Percentiles rank a stretch among this genome's conserved stretches.
Conservation (phyloP, 1,140 invertebrate genomes). For the Camponotus floridanus region DNA sequence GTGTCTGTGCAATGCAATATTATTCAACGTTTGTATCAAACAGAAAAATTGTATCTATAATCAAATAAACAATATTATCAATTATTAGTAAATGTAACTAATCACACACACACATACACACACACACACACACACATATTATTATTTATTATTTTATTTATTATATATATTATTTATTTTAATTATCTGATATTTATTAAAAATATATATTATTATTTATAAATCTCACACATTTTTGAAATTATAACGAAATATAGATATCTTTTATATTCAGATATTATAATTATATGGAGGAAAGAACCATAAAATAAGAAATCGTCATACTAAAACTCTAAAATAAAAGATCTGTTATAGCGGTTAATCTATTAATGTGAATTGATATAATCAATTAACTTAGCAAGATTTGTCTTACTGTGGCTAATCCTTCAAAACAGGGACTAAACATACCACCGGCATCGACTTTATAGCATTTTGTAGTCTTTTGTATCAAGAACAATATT, state of each 20-base stretch:
- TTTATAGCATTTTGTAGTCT: conserved; percentile 36
- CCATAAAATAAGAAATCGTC: conserved; percentile 16
- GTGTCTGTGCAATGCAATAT: no score
- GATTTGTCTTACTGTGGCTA: conserved; percentile 22
- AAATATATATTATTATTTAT: no score
- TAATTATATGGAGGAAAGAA: background rate
- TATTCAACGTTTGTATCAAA: no score
- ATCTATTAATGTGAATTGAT: background rate
- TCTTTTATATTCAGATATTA: background rate
- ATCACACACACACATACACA: no score
- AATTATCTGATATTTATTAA: no score
- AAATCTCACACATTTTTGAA: background rate
- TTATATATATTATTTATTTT: no score
- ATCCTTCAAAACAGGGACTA: conserved; percentile 23
- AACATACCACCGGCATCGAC: conserved; percentile 43
- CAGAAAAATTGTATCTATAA: no score
- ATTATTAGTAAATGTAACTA: no score
- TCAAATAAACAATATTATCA: no score
- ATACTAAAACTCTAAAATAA: conserved; percentile 30
- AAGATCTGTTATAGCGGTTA: background rate
- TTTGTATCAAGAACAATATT: conserved; percentile 26
- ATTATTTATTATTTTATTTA: no score
- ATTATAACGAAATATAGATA: background rate
- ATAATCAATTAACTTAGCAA: background rate
- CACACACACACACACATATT: no score